These are phyloP conservation scores for Chaenogobius annularis DNA, from an alignment of 2,113 vertebrate genomes.

Conservation along the genomic window DNA sequence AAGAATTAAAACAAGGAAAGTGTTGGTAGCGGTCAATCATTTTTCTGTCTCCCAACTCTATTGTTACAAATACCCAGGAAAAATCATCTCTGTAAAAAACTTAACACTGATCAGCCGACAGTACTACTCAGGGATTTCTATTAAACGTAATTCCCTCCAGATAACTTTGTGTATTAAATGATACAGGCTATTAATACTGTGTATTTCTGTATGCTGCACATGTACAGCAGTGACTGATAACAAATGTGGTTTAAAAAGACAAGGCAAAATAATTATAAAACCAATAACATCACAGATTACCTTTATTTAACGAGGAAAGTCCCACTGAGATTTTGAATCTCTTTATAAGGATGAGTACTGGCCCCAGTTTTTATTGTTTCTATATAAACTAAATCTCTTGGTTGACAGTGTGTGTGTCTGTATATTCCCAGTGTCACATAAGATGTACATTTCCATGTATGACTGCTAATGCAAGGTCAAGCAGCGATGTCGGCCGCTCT, in stretches of 20 bases:
- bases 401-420: neutral
- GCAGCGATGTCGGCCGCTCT: slow-evolving; percentile 51
- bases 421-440: neutral
- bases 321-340: too few relatives aligned
- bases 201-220: neutral
- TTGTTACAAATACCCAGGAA: slow-evolving; percentile 12
- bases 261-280: neutral
- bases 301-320: too few relatives aligned
- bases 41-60: slow-evolving; percentile 43
- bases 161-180: neutral
- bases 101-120: neutral
- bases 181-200: neutral
- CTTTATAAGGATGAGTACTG: too few relatives aligned
- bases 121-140: neutral
- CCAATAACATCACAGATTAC: too few relatives aligned
- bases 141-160: neutral
- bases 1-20: slow-evolving; percentile 71
- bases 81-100: slow-evolving; percentile 7
- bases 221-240: too few relatives aligned
- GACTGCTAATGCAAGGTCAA: slow-evolving; percentile 64
- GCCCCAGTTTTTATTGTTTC: neutral
- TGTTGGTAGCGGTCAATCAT: slow-evolving; percentile 60
- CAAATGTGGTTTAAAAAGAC: neutral
- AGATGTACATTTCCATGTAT: slow-evolving; percentile 23
- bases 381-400: neutral